Base-by-base conservation (phyloP, 2,113 vertebrate genomes). In the Phrynosoma platyrhinos region DNA sequence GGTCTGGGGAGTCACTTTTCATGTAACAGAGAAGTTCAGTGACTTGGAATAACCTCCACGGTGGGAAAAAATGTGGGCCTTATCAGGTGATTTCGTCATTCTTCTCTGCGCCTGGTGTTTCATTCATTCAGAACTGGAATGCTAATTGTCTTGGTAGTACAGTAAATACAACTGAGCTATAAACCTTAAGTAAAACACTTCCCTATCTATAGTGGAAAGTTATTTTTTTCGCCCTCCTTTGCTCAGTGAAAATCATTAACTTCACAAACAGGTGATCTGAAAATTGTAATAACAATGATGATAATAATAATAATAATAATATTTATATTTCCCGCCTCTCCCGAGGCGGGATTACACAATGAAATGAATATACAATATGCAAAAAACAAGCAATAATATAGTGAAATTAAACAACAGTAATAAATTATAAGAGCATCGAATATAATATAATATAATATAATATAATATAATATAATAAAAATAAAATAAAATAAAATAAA, bases 1-100 rank as follows among this genome's bases (percentile, higher is more conserved):
- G 88, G 91, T 32, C 4, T 84, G 82, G 79, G 77, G 82, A 74
- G 88, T 91, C 75, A 78, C 88, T 52, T 86, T 14, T 72, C 71
- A 47, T 53, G 66, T 82, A 74, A 74, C 64, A 66, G 66, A 66
- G 66, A 77, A 82, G 78, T 87, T 90, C 82, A 82, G 27, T 85
- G 82, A 89, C 82, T 81, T 23, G 25, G 58, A 81, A 8, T 88
- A 91, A 90, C 82, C 85, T 72, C 85, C 10, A 42, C 40, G 9
- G 25, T 6, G 36, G 47, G 83, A n/a, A 47, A 47, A 84, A 79
- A 83, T 18, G 79, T 77, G 47, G n/a, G 20, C 7, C 12, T 62
- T 74, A 6, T 66, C 30, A 3, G 79, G 25, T 9, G 47, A 66
- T 52, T 84, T 79, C 4, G 72, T 58, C 40, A 68, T 53, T 55